Conservation (phyloP, 2,797 vertebrate genomes). For the Parauchenoglanis ngamensis region DNA sequence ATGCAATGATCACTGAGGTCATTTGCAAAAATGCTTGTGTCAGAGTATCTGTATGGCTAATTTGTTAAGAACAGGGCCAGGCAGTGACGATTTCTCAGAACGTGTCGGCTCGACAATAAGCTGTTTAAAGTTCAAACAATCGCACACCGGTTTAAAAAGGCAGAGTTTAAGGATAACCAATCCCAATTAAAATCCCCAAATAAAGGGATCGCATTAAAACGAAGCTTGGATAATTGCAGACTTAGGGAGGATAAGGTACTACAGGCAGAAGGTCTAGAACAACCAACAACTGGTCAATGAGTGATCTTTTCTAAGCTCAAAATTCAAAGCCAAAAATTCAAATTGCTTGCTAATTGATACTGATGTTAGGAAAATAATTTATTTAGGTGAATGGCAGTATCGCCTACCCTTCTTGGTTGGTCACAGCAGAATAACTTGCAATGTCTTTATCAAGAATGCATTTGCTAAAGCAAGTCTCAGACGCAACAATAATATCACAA, state of each 20-base stretch:
- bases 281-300: background rate
- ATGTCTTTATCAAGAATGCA: background rate
- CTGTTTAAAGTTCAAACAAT: background rate
- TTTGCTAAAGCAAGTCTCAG: background rate
- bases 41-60: background rate
- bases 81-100: no score
- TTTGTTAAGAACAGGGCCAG: no score
- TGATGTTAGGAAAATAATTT: background rate
- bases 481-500: background rate
- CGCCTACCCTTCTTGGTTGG: no score
- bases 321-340: background rate
- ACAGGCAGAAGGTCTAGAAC: background rate
- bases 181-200: background rate
- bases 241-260: background rate
- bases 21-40: background rate
- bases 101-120: background rate
- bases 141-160: background rate
- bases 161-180: background rate
- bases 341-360: background rate
- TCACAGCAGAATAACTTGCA: background rate
- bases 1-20: background rate
- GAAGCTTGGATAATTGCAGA: background rate
- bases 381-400: background rate
- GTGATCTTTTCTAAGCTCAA: background rate
- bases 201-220: background rate